Evolutionary conservation across 2,797 vertebrate species (phyloP), one percentile per base, ranked within the genome.

Genomic region (Aplochiton taeniatus): DNA sequence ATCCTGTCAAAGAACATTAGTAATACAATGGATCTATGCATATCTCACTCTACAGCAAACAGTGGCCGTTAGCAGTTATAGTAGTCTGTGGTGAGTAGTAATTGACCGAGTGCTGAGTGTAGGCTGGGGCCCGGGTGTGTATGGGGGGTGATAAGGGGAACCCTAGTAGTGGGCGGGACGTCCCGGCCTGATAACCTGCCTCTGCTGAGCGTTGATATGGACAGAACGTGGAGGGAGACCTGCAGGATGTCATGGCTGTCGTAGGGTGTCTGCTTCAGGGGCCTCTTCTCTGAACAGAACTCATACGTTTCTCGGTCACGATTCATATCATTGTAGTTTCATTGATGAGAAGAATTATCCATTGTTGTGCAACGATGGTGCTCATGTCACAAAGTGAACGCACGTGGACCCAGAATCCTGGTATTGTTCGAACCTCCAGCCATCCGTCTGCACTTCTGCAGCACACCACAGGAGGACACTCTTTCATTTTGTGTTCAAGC

Each of bases 151-250:
- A 93, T 93, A 93, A 93, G 87, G 82, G 85, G 75, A 87, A 88
- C 87, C 89, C 84, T 74, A 18, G 69, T 58, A 79, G 84, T 86
- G 90, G 92, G 91, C 91, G 90, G 91, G 87, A 87, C 81, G 47
- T 89, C 74, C 48, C 66, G n/a, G 17, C 61, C 77, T 76, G 91
- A 92, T 92, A 93, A 87, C 61, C 71, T 11, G 65, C 76, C 70
- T 73, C 89, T 93, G 91, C 81, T 69, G 66, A 51, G 68, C 52
- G 9, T 87, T 90, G 92, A 94, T 93, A 94, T 78, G 67, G 81
- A 52, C 46, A 51, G 14, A 47, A 17, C 8, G 16, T 75, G 42
- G 17, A 51, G 72, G n/a, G 61, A 76, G 66, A 76, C 78, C 66
- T 78, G 73, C 66, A 73, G 75, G 79, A 69, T 64, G 75, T 69